Evolutionary conservation across 2,797 vertebrate genomes (phyloP).

Genomic region (Platalea minor): DNA sequence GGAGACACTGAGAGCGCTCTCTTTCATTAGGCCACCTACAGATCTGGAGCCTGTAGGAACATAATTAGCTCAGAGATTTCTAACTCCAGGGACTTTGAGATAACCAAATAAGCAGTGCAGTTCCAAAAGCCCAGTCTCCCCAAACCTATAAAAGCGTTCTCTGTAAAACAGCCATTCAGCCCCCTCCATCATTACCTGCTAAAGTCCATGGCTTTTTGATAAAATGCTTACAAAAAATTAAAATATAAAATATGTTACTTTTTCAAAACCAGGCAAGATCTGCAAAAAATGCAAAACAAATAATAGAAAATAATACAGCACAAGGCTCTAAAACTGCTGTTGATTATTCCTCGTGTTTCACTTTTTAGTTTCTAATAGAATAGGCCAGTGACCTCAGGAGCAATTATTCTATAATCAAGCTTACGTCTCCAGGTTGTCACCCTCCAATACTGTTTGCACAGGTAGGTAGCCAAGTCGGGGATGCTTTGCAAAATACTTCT

Average conservation of each 20-base stretch:
- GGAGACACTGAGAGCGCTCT: background rate
- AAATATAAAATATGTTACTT: background rate
- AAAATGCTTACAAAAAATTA: background rate
- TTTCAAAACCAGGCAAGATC: background rate
- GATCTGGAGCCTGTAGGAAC: background rate
- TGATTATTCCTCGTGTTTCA: background rate
- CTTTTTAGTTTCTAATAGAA: background rate
- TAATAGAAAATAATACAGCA: background rate
- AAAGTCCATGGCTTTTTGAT: background rate
- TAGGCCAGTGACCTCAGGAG: background rate
- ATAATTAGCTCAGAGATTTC: background rate
- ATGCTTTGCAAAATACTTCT: slow-evolving; percentile 98
- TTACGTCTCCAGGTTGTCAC: slow-evolving; percentile 97
- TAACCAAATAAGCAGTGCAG: background rate
- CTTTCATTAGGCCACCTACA: background rate
- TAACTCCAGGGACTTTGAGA: background rate
- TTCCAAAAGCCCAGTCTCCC: background rate
- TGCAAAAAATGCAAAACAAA: background rate
- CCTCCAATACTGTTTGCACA: slow-evolving; percentile 95
- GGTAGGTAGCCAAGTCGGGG: slow-evolving; percentile 94
- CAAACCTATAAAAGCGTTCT: background rate
- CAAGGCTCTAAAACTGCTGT: background rate
- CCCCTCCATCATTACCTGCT: background rate
- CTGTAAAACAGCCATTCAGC: background rate
- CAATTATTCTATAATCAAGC: slow-evolving; percentile 53